Evolutionary conservation across 2,888 invertebrate species (phyloP).

Genomic region (Romanomermis culicivorax): DNA sequence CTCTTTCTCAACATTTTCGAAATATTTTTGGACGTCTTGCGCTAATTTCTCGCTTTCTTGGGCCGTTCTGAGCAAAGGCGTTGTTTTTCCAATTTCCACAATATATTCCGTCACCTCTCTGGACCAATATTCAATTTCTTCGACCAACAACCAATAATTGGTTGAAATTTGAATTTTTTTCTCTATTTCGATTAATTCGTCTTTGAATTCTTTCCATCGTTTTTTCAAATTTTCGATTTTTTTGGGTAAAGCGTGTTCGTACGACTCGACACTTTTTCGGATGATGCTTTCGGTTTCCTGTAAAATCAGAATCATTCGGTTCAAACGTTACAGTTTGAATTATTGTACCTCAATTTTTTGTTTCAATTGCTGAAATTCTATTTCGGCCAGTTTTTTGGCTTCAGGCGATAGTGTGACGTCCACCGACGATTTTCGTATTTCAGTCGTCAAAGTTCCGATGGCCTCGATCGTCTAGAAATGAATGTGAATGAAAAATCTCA

Average conservation of each 20-base stretch:
- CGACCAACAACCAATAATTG: slow-evolving; percentile 48
- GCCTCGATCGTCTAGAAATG: neutral
- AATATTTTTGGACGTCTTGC: slow-evolving; percentile 2
- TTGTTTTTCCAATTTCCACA: neutral
- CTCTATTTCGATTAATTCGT: slow-evolving; percentile 42
- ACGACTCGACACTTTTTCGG: slow-evolving; percentile 43
- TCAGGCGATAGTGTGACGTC: slow-evolving; percentile 43
- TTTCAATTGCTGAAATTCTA: slow-evolving; percentile 52
- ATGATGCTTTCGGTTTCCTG: slow-evolving; percentile 48
- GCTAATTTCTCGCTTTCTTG: slow-evolving; percentile 1
- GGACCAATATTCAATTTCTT: slow-evolving; percentile 33
- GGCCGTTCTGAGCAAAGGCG: neutral
- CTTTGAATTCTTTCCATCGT: slow-evolving; percentile 40
- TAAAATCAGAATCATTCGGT: no score
- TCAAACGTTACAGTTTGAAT: no score
- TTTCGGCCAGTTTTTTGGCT: slow-evolving; percentile 46
- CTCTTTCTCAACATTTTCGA: slow-evolving; percentile 3
- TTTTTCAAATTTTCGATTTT: slow-evolving; percentile 6
- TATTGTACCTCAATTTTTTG: slow-evolving; percentile 48
- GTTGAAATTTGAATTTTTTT: slow-evolving; percentile 45
- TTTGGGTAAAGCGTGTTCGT: slow-evolving; percentile 26
- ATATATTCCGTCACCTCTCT: slow-evolving; percentile 8
- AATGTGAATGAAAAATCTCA: neutral
- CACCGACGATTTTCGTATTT: neutral
- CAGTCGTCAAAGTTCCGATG: neutral